A percentile compares a stretch with the other conserved stretches of the same genome.
Evolutionary conservation across 2,113 vertebrate genomes (phyloP).

Genomic region (Jacana jacana): DNA sequence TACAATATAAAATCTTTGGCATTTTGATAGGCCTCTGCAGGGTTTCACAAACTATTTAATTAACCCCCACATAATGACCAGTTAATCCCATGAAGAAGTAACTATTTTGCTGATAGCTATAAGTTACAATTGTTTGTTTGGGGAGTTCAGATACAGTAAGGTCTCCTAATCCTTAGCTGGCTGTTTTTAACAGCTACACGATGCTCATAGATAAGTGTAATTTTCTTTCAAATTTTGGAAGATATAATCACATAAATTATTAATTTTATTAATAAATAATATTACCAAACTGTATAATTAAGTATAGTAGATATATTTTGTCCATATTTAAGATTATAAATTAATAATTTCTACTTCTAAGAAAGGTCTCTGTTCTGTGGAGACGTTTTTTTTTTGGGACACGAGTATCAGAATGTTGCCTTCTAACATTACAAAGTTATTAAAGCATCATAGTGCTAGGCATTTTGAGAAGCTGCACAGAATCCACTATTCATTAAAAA

Average conservation of each 20-base stretch:
- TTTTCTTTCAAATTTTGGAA: background rate
- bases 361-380: background rate
- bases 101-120: background rate
- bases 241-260: too few relatives aligned
- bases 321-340: background rate
- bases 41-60: background rate
- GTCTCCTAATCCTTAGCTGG: background rate
- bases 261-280: background rate
- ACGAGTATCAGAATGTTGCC: background rate
- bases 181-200: background rate
- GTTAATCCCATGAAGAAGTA: background rate
- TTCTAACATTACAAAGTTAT: background rate
- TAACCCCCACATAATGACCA: background rate
- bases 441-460: background rate
- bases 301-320: background rate
- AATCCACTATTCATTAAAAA: background rate
- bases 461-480: background rate
- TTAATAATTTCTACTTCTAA: background rate
- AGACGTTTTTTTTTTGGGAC: background rate
- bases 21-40: background rate
- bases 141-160: background rate
- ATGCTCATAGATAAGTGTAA: background rate
- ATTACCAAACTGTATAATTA: background rate
- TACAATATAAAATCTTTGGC: background rate
- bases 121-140: background rate